Evolutionary conservation across 2,888 invertebrate genomes (phyloP).

Genomic region (Crepidodera aurea): DNA sequence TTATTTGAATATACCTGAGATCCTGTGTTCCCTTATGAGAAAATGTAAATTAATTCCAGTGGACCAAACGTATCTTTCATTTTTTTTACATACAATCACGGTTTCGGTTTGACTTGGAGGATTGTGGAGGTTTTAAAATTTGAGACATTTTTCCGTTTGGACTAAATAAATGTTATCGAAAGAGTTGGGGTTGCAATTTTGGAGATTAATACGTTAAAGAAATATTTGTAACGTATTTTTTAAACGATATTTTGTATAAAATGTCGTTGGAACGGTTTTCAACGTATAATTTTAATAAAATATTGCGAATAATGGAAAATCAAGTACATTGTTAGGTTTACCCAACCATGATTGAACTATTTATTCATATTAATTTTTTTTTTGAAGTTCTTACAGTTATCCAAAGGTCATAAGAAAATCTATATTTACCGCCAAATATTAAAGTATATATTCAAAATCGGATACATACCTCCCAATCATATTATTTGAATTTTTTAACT

Average conservation of each 20-base stretch:
- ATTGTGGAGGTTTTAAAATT: conserved; percentile 53
- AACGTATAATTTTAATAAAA: not conserved
- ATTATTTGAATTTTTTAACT: no score
- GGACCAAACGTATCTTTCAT: conserved; percentile 40
- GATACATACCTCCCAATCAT: no score
- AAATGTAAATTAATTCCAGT: conserved; percentile 60
- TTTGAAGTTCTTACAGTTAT: no score
- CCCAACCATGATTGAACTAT: not conserved
- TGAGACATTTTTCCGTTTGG: conserved; percentile 57
- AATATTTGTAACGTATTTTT: conserved; percentile 25
- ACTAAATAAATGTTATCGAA: conserved; percentile 49
- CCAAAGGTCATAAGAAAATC: no score
- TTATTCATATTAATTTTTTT: no score
- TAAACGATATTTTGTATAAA: conserved; percentile 10
- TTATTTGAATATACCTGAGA: conserved; percentile 60
- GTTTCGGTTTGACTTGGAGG: conserved; percentile 42
- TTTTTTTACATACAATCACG: not conserved
- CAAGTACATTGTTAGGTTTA: no score
- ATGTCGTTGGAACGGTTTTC: conserved; percentile 11
- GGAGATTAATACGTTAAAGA: conserved; percentile 37
- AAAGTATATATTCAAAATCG: no score
- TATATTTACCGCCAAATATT: no score
- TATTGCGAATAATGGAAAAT: not conserved
- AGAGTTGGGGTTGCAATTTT: conserved; percentile 53
- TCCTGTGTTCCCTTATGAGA: conserved; percentile 56